phyloP scores from a whole-genome alignment of 2,113 vertebrate genomes.

The Emberiza fucata region DNA sequence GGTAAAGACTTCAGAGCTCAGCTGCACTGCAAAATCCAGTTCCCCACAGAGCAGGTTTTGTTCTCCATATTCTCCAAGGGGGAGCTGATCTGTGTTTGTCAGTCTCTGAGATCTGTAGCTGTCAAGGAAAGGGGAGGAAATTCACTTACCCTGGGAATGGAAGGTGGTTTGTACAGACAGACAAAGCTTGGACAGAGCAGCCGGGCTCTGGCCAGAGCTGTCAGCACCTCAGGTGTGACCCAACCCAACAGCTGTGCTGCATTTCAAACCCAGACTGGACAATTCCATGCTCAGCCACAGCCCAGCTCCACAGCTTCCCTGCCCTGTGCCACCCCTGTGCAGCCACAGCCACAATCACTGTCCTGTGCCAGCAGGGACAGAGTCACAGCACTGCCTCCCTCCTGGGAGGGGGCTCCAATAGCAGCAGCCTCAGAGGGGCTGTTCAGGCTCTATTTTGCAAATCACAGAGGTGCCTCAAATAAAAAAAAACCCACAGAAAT shows the following conservation, averaged over 20 bases:
- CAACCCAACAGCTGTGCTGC: background rate
- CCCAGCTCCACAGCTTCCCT: too few species aligned
- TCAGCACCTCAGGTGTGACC: background rate
- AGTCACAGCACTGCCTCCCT: background rate
- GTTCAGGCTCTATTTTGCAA: background rate
- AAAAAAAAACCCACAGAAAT: fast-evolving
- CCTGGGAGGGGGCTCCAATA: background rate
- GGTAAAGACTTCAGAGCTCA: background rate
- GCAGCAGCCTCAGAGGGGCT: background rate
- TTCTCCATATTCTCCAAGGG: background rate
- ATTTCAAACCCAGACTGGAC: background rate
- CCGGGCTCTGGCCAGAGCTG: background rate
- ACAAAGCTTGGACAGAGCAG: background rate
- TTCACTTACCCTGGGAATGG: background rate
- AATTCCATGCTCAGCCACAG: background rate
- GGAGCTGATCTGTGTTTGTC: background rate
- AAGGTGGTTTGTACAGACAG: background rate
- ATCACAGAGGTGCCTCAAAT: background rate
- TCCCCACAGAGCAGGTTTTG: background rate
- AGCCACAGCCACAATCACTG: background rate
- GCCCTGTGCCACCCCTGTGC: fast-evolving
- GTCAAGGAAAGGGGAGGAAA: background rate
- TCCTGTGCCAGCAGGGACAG: background rate
- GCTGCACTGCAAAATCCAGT: background rate
- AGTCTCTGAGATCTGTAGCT: background rate